These are phyloP conservation scores for Mellilla xanthometata DNA, from an alignment of 2,888 invertebrate species.

Conservation along the genomic window DNA sequence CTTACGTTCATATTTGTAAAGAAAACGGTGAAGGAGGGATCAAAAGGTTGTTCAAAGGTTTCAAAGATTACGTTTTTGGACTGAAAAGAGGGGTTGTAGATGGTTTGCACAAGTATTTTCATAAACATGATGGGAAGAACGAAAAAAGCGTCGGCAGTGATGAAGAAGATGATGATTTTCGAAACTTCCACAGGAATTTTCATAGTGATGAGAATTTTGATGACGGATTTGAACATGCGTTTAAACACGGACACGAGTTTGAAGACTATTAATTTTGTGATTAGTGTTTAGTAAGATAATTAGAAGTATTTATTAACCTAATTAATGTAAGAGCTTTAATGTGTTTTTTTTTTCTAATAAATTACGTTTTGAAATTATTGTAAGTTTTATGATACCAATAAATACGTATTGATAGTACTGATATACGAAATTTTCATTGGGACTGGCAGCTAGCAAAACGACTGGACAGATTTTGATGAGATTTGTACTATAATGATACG, in stretches of 20 bases:
- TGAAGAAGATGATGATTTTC: constrained; percentile 1
- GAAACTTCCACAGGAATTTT: constrained; percentile 1
- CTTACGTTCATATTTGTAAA: constrained; percentile 18
- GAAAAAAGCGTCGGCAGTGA: constrained; percentile 1
- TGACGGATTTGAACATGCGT: constrained; percentile 1
- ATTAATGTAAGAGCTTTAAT: no score
- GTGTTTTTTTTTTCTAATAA: no score
- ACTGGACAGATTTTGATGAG: no score
- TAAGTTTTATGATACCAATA: no score
- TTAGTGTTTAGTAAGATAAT: no score
- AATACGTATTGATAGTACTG: no score
- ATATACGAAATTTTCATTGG: no score
- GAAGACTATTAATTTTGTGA: constrained; percentile 4
- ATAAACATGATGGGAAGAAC: constrained; percentile 27
- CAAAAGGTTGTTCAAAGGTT: constrained; percentile 32
- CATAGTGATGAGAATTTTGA: constrained; percentile 2
- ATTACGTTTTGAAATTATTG: no score
- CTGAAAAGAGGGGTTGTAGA: constrained; percentile 44
- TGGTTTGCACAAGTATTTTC: constrained; percentile 43
- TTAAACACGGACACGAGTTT: not conserved
- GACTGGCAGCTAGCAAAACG: no score
- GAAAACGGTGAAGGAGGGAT: constrained; percentile 18
- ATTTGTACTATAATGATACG: no score
- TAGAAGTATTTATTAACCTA: constrained; percentile 3
- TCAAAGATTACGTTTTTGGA: constrained; percentile 43